Evolutionary conservation across 2,797 vertebrate species (phyloP), one percentile per base, ranked within the genome.

Genomic region (Eremophila alpestris): DNA sequence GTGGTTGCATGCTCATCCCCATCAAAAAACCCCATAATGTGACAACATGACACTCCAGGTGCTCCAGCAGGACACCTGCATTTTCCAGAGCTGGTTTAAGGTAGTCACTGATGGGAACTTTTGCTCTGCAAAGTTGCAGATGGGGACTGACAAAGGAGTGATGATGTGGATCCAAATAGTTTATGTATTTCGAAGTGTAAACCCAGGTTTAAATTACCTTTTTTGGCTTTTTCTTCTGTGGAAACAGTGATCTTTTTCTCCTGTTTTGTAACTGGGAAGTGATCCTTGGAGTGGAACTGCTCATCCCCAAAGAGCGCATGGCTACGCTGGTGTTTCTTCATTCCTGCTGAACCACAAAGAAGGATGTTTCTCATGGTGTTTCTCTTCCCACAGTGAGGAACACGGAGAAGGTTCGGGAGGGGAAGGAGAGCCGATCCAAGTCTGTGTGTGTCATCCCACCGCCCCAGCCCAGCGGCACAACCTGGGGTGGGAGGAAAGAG

Each of bases 381-480:
- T 43, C 71, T 87, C 64, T 59, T 69, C 75, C 88, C 48, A 2
- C 87, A 97, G 96, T 65, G 59, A 68, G 77, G 38, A 75, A 79
- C 43, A 52, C 71, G 1, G 64, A 93, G 38, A 90, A 90, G 71
- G n/a, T 75, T 38, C 58, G 6, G 58, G 88, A 87, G 11, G 54
- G 56, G 81, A 96, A 96, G 60, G 91, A 85, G 49, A 85, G 32
- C 88, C 73, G 90, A 0, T 97, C 91, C 5, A 77, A 91, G 56
- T 97, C 95, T 0, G 56, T 96, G 55, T 93, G 92, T 20, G 89
- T 54, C 85, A 90, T 96, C 64, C 91, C 86, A 2, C 84, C 51
- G 0, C 29, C 36, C 5, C 94, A 85, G 30, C 20, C 76, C n/a
- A 11, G 62, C 0, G 10, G 15, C 2, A 3, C 36, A 0, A 27